Conservation (phyloP, 2,797 vertebrate genomes). For the Artibeus lituratus region DNA sequence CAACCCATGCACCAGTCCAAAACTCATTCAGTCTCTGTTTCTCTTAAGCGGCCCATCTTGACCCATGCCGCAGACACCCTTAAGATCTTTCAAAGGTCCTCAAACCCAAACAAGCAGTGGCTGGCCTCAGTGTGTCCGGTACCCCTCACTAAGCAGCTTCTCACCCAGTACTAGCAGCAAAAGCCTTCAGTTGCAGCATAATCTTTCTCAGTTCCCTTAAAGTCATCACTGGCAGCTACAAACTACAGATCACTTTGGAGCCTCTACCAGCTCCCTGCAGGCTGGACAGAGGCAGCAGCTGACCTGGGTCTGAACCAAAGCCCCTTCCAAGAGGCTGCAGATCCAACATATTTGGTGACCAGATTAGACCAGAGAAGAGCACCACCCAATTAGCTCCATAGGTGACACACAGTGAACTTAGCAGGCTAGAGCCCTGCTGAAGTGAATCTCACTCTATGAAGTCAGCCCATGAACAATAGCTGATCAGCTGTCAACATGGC, state of each 20-base stretch:
- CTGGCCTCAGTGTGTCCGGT: neutral
- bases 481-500: neutral
- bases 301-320: neutral
- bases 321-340: neutral
- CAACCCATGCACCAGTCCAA: neutral
- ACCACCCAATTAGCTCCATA: no score
- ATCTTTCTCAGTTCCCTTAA: neutral
- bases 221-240: neutral
- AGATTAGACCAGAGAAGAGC: neutral
- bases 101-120: neutral
- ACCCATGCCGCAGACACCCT: neutral
- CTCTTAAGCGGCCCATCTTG: neutral
- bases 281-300: neutral
- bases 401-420: neutral
- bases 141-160: neutral
- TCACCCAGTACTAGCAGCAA: neutral
- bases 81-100: neutral
- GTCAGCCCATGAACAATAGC: neutral
- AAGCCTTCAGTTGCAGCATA: neutral
- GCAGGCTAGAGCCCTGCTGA: neutral
- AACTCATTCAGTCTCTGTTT: neutral
- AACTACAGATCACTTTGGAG: neutral
- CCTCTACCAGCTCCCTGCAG: neutral
- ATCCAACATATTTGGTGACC: neutral
- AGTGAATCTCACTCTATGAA: neutral